Percentiles rank a stretch among this genome's conserved stretches.
These are phyloP conservation scores for Agrotis clavis DNA, from an alignment of 2,888 invertebrate genomes.

Conservation along the genomic window DNA sequence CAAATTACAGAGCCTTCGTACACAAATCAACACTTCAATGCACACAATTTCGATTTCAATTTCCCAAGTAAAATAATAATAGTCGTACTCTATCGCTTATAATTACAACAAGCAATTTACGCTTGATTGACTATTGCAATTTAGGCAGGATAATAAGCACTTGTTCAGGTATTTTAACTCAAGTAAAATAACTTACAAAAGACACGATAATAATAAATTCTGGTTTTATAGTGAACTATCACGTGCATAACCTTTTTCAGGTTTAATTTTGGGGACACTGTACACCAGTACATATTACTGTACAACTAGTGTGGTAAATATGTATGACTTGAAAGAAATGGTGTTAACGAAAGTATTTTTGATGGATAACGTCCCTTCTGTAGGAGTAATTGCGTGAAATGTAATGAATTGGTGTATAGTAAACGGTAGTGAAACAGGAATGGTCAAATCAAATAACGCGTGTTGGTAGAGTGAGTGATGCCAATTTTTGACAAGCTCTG, in stretches of 20 bases:
- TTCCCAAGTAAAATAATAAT: constrained; percentile 10
- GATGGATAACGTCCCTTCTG: too few relatives aligned
- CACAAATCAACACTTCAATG: constrained; percentile 17
- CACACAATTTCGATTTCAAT: constrained; percentile 3
- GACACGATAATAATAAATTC: constrained; percentile 1
- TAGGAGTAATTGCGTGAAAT: too few relatives aligned
- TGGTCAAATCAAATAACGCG: too few relatives aligned
- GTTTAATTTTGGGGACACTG: constrained; percentile 32
- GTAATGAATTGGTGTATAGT: too few relatives aligned
- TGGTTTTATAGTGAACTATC: constrained; percentile 42
- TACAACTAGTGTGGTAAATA: neutral
- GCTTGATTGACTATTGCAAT: constrained; percentile 24
- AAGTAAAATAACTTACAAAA: constrained; percentile 17
- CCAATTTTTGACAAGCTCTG: too few relatives aligned
- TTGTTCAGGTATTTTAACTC: constrained; percentile 17
- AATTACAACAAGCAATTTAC: constrained; percentile 37
- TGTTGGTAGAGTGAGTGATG: too few relatives aligned
- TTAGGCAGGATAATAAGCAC: constrained; percentile 31
- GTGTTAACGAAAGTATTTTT: too few relatives aligned
- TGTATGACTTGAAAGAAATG: neutral
- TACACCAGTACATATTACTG: neutral
- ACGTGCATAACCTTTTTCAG: constrained; percentile 47
- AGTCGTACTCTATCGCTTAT: constrained; percentile 6
- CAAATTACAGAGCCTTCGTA: too few relatives aligned
- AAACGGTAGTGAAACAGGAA: too few relatives aligned